Base-by-base conservation (phyloP, 2,797 vertebrate species). In the Helicolenus hilgendorfi region DNA sequence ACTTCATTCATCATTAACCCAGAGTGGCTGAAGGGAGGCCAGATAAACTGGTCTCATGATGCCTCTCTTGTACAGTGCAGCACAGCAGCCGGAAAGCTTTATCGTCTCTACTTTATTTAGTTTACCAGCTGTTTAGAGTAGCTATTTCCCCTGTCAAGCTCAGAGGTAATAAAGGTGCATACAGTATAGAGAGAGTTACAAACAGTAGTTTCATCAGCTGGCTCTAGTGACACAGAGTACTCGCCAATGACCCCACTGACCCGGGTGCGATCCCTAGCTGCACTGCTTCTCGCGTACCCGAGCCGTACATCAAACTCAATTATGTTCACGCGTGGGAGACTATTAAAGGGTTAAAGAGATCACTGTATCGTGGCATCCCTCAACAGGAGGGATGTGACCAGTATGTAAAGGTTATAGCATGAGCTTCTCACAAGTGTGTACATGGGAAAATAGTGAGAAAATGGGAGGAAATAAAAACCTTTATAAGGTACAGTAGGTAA, bases 41-140 rank as follows among this genome's bases (percentile, higher is more conserved):
- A 80, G 49, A 79, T 55, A 83, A 74, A 86, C 56, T 79, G 24
- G 22, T 60, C 78, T 78, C 81, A 56, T 58, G 41, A 60, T 20
- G 29, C 33, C 22, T 60, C 78, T 87, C 14, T 62, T 29, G 10
- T 49, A n/a, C 11, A 45, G 63, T 45, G 27, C 60, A 38, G 53
- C 49, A 77, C 27, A 67, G 70, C 22, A 71, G 59, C 41, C 3
- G 7, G 63, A 75, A 77, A 58, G 72, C 35, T 68, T 49, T 58
- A 58, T 35, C 20, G 7, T 72, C 59, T 80, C 35, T 35, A 38
- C 7, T 36, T 72, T 45, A 68, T 45, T 11, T 4, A 62, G 69
- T 55, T 72, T 24, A 78, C 81, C 72, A 35, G 45, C 62, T 58
- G 29, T 20, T 64, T 45, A 62, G 10, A 55, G 20, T 8, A n/a